A percentile compares a stretch with the other conserved stretches of the same genome.
Evolutionary conservation across 2,797 vertebrate species (phyloP).

Genomic region (Oreochromis grahami): DNA sequence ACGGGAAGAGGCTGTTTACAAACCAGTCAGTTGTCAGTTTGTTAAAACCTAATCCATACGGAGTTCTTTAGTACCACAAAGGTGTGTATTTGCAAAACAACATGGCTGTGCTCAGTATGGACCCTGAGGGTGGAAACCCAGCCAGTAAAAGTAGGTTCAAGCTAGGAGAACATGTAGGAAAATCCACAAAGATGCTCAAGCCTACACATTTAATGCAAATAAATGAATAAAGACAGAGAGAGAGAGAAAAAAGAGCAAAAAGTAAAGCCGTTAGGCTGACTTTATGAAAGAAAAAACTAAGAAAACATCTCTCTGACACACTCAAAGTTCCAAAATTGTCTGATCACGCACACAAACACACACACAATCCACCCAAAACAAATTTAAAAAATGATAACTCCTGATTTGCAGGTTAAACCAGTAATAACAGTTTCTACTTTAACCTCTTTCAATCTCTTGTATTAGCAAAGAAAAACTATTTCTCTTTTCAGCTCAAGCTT

Average conservation of each 20-base stretch:
- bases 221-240: not conserved
- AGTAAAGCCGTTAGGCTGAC: not conserved
- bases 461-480: conserved; percentile 5
- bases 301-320: conserved; percentile 14
- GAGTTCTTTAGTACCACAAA: conserved; percentile 1
- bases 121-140: conserved; percentile 17
- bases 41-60: conserved; percentile 23
- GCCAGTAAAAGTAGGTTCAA: not conserved
- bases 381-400: not conserved
- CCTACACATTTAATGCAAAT: not conserved
- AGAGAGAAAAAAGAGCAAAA: not conserved
- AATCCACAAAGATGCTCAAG: not conserved
- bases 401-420: conserved; percentile 1
- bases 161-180: not conserved
- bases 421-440: conserved; percentile 22
- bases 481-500: conserved; percentile 7
- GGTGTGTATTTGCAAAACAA: conserved; percentile 17
- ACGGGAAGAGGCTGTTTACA: not conserved
- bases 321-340: not conserved
- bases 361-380: not conserved
- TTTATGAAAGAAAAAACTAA: not conserved
- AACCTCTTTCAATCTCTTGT: conserved; percentile 17
- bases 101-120: not conserved
- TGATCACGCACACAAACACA: not conserved
- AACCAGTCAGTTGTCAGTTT: conserved; percentile 9